Evolutionary conservation across 2,888 invertebrate genomes (phyloP).

Genomic region (Rhimphoctona megacephalus): DNA sequence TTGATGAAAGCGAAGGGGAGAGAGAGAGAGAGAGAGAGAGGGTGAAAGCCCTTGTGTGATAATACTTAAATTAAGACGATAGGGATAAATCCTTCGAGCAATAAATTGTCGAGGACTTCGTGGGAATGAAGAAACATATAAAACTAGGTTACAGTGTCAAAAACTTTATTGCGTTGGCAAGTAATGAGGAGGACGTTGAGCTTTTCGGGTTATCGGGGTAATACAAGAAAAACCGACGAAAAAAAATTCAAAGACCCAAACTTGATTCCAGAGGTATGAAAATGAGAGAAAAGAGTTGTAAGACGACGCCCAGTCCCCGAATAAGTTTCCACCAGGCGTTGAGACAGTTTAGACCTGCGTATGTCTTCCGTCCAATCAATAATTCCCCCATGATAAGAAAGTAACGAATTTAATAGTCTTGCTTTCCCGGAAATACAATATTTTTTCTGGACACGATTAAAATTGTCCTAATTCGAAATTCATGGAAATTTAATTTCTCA

Average conservation of each 20-base stretch:
- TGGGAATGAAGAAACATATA: constrained; percentile 19
- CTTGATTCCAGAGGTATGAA: constrained; percentile 15
- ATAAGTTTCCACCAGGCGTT: constrained; percentile 8
- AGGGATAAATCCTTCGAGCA: constrained; percentile 38
- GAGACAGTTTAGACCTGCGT: not conserved
- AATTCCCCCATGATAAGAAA: constrained; percentile 12
- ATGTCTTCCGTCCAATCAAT: constrained; percentile 43
- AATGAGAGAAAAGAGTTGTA: constrained; percentile 38
- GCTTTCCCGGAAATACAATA: not conserved
- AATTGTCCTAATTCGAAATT: not conserved
- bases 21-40: not conserved
- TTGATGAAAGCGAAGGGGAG: not conserved
- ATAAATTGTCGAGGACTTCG: constrained; percentile 61
- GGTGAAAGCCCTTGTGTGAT: not conserved
- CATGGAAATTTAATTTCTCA: not conserved
- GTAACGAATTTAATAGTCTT: not conserved
- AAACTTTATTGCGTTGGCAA: constrained; percentile 39
- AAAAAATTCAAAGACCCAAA: constrained; percentile 8
- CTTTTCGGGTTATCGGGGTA: constrained; percentile 47
- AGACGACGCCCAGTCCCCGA: constrained; percentile 65
- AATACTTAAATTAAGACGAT: not conserved
- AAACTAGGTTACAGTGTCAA: constrained; percentile 72
- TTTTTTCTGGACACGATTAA: not conserved
- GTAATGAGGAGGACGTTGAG: constrained; percentile 9
- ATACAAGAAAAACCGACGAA: not conserved